phyloP scores from a whole-genome alignment of 2,888 invertebrate genomes.

The Hirtodrosophila duncani region DNA sequence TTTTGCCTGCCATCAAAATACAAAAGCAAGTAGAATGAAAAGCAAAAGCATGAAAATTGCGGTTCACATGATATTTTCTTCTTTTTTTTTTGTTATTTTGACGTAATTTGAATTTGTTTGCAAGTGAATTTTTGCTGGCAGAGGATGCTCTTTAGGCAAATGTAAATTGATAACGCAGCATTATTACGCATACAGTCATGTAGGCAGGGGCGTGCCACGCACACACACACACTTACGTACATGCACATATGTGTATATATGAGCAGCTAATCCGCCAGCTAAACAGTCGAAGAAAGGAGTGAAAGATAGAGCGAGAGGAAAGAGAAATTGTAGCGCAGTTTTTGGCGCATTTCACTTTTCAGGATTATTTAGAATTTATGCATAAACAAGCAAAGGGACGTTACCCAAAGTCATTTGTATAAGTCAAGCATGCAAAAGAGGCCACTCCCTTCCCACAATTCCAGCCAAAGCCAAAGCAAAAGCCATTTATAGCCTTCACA shows the following conservation, averaged over 20 bases:
- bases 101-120: conserved; percentile 72
- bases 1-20: conserved; percentile 56
- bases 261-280: neutral
- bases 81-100: too few species aligned
- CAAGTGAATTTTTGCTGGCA: conserved; percentile 42
- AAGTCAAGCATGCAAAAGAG: conserved; percentile 50
- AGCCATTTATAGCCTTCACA: conserved; percentile 63
- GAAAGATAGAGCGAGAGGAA: neutral
- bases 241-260: neutral
- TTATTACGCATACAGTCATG: conserved; percentile 45
- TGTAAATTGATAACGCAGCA: conserved; percentile 60
- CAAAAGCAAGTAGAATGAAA: conserved; percentile 20
- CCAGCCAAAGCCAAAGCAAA: conserved; percentile 25
- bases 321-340: conserved; percentile 43
- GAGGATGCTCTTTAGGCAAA: too few species aligned
- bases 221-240: neutral
- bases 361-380: conserved; percentile 71
- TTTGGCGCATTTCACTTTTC: conserved; percentile 70
- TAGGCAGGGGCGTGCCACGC: conserved; percentile 7
- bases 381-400: conserved; percentile 72
- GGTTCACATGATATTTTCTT: conserved; percentile 70
- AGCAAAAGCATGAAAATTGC: conserved; percentile 53
- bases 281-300: neutral
- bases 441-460: neutral
- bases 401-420: conserved; percentile 71